Conservation (phyloP, 2,113 vertebrate species). For the Picathartes gymnocephalus region DNA sequence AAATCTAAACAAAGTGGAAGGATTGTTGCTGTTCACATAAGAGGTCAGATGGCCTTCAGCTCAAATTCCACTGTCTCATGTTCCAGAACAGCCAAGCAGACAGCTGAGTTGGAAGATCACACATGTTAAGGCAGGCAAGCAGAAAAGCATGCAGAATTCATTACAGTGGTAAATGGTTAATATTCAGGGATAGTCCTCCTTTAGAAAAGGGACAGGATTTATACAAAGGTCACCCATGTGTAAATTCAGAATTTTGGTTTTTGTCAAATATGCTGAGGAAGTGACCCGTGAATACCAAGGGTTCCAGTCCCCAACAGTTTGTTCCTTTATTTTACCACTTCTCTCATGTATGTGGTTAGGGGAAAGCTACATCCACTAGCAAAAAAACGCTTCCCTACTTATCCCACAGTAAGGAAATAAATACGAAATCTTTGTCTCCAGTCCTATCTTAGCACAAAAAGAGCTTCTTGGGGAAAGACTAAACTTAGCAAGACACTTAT, state of each 20-base stretch:
- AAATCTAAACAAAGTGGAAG: neutral
- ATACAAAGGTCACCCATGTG: neutral
- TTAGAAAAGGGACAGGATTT: constrained; percentile 57
- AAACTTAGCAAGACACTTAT: neutral
- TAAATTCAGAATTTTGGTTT: neutral
- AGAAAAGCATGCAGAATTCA: constrained; percentile 26
- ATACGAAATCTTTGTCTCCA: neutral
- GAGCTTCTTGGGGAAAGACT: neutral
- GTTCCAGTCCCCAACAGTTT: neutral
- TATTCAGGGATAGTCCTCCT: constrained; percentile 45
- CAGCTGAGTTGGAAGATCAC: neutral
- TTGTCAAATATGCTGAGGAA: neutral
- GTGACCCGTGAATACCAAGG: neutral
- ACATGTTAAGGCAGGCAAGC: neutral
- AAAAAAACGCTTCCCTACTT: neutral
- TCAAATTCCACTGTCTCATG: neutral
- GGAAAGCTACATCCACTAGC: neutral
- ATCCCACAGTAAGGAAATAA: neutral
- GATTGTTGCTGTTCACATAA: neutral
- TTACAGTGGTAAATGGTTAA: neutral
- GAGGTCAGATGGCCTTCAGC: neutral
- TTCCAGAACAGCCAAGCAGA: neutral
- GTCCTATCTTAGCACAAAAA: neutral
- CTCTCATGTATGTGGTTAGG: neutral
- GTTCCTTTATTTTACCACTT: neutral